These are phyloP conservation scores for Cheilosia impressa DNA, from an alignment of 2,888 invertebrate species.

Conservation along the genomic window DNA sequence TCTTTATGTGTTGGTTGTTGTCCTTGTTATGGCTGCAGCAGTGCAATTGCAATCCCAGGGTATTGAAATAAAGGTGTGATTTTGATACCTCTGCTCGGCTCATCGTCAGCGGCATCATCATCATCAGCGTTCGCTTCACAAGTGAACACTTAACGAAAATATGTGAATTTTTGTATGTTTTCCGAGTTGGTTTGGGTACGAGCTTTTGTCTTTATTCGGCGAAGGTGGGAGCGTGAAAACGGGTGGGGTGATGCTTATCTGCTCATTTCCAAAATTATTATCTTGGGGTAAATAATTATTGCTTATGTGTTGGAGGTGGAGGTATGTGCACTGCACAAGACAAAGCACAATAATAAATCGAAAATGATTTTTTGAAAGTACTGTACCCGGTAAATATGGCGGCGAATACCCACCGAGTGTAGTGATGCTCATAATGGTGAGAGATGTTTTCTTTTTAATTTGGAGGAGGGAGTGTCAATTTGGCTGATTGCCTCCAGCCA, in stretches of 20 bases:
- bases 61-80: slow-evolving; percentile 68
- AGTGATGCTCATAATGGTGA: not conserved
- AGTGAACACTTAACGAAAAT: slow-evolving; percentile 60
- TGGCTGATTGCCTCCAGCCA: slow-evolving; percentile 39
- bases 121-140: slow-evolving; percentile 53
- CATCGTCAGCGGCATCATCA: not conserved
- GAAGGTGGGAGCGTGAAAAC: not conserved
- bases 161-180: slow-evolving; percentile 18
- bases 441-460: slow-evolving; percentile 23
- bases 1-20: slow-evolving; percentile 15
- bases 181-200: not conserved
- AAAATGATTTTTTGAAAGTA: slow-evolving; percentile 27
- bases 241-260: slow-evolving; percentile 5
- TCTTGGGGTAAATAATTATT: slow-evolving; percentile 54
- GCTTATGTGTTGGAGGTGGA: slow-evolving; percentile 2
- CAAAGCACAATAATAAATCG: slow-evolving; percentile 35
- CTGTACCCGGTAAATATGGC: slow-evolving; percentile 24
- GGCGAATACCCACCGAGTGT: not conserved
- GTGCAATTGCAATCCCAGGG: slow-evolving; percentile 31
- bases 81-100: slow-evolving; percentile 61
- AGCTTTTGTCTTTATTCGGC: not conserved
- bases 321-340: slow-evolving; percentile 12
- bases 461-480: slow-evolving; percentile 27
- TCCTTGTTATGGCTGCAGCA: slow-evolving; percentile 22
- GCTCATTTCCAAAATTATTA: slow-evolving; percentile 62